Percentiles rank a stretch among this genome's conserved stretches.
Conservation (phyloP, 2,888 invertebrate species). For the Netelia virgata region DNA sequence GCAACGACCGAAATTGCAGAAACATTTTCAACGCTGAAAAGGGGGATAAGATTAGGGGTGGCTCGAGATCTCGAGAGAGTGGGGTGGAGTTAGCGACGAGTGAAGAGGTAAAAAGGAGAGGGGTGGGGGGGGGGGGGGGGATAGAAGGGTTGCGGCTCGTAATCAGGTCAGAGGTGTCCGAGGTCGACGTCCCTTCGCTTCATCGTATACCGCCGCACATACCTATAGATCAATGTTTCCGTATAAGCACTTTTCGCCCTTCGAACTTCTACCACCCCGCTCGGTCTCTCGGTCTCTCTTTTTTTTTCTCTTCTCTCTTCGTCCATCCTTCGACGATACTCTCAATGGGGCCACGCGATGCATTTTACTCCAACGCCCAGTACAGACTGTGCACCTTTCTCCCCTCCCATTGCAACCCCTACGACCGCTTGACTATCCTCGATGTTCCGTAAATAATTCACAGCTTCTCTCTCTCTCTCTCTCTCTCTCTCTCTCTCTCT, state of each 20-base stretch:
- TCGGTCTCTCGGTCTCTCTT: not conserved
- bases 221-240: constrained; percentile 1
- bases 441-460: not conserved
- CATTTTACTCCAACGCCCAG: constrained; percentile 1
- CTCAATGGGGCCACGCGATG: constrained; percentile 66
- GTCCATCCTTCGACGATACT: constrained; percentile 24
- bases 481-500: not conserved
- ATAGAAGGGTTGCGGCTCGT: constrained; percentile 55
- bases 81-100: constrained; percentile 37
- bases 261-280: constrained; percentile 37
- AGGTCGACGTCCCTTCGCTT: constrained; percentile 71
- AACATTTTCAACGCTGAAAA: not conserved
- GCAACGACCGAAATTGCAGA: constrained; percentile 15
- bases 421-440: not conserved
- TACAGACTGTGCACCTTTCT: not conserved
- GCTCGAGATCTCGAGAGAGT: constrained; percentile 63
- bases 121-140: not conserved
- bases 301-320: constrained; percentile 23
- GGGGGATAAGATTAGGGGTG: constrained; percentile 50
- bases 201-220: not conserved
- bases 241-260: constrained; percentile 26
- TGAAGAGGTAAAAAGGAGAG: constrained; percentile 13
- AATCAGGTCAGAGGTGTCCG: constrained; percentile 77
- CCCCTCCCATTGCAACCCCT: not conserved
- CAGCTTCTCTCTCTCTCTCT: not conserved